Conservation (phyloP, 2,797 vertebrate species). For the Myotis pilosus region DNA sequence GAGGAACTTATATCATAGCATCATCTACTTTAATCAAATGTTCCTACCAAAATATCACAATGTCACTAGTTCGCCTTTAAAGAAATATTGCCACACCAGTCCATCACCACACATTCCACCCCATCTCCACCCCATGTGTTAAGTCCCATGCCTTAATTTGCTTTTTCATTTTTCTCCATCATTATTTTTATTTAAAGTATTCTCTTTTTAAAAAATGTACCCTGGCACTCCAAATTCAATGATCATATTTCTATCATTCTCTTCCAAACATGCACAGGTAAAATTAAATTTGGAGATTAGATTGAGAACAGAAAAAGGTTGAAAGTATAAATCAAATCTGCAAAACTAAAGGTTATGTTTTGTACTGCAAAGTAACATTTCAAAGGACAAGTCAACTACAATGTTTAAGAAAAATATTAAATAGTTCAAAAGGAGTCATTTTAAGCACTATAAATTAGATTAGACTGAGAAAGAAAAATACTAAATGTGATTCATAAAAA, state of each 20-base stretch:
- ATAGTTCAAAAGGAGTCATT: conserved; percentile 19
- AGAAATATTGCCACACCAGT: not conserved
- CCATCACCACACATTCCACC: not conserved
- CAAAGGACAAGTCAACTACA: conserved; percentile 30
- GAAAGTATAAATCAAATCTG: not conserved
- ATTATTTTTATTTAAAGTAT: not conserved
- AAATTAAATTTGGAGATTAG: not conserved
- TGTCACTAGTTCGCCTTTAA: not conserved
- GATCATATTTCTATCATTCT: not conserved
- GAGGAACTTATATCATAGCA: not conserved
- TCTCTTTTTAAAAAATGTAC: not conserved
- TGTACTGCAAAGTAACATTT: conserved; percentile 16
- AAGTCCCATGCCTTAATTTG: not conserved
- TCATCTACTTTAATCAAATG: not conserved
- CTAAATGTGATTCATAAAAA: not conserved
- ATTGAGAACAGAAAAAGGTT: not conserved
- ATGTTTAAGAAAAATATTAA: conserved; percentile 44
- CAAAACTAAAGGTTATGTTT: not conserved
- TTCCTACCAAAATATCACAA: not conserved
- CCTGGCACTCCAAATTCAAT: not conserved
- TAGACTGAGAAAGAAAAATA: conserved; percentile 19
- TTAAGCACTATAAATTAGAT: conserved; percentile 7
- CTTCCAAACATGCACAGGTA: not conserved
- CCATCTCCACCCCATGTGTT: not conserved
- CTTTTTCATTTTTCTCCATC: not conserved